phyloP scores from a whole-genome alignment of 2,113 vertebrate species.

The Festucalex cinctus region DNA sequence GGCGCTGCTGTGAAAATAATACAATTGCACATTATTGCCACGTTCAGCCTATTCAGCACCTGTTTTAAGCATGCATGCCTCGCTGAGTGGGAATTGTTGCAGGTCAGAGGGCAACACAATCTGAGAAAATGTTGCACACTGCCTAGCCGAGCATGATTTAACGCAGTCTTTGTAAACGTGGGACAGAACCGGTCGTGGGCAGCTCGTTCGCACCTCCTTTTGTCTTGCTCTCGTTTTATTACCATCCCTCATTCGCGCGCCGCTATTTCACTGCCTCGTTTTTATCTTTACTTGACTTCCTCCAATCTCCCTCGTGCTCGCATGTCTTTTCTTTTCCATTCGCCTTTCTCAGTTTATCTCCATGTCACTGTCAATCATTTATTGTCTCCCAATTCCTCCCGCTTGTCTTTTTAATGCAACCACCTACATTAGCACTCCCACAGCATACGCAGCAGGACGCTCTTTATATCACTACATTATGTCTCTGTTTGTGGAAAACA shows the following conservation, averaged over 20 bases:
- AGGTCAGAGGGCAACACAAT: slow-evolving; percentile 17
- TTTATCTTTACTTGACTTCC: slow-evolving; percentile 14
- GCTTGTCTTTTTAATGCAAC: slow-evolving; percentile 3
- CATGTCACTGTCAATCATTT: slow-evolving; percentile 9
- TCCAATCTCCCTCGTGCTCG: slow-evolving; percentile 6
- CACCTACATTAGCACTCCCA: slow-evolving; percentile 17
- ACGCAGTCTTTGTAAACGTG: slow-evolving; percentile 54
- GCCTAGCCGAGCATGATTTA: slow-evolving; percentile 50
- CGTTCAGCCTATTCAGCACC: neutral
- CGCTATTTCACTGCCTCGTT: neutral
- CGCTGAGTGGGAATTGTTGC: slow-evolving; percentile 11
- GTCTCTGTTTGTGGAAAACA: slow-evolving; percentile 29
- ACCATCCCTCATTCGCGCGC: slow-evolving; percentile 10
- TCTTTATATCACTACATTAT: neutral
- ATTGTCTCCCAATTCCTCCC: slow-evolving; percentile 8
- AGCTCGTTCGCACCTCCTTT: slow-evolving; percentile 22
- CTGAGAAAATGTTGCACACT: slow-evolving; percentile 10
- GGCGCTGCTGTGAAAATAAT: slow-evolving; percentile 1
- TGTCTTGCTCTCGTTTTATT: slow-evolving; percentile 11
- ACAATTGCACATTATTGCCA: neutral
- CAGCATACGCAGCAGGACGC: neutral
- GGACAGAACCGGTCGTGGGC: slow-evolving; percentile 48
- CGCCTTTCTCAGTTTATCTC: slow-evolving; percentile 12
- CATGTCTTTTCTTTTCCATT: neutral
- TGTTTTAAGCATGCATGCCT: slow-evolving; percentile 3